Base-by-base conservation (phyloP, 2,797 vertebrate species). In the Tenualosa ilisha region DNA sequence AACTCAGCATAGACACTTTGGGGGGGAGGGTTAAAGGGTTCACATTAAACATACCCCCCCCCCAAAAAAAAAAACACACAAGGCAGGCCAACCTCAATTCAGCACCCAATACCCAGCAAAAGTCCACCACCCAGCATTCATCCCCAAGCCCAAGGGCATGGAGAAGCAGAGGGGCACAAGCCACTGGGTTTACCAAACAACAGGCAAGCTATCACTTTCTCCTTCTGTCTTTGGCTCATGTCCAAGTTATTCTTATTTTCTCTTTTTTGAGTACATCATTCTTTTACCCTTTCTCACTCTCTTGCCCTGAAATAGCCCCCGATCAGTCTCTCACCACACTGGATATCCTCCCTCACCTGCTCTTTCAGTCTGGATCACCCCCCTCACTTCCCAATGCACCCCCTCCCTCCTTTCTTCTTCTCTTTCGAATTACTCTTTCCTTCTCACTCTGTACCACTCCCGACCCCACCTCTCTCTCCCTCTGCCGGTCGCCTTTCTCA, bases 41-140 rank as follows among this genome's bases (percentile, higher is more conserved):
- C 82, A 88, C 89, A 86, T 85, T 86, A 90, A 89, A 90, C 81
- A 84, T 56, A 51, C 83, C 61, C 83, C 86, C 82, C 83, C 84
- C 86, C 85, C 31, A 31, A 31, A 31, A 31, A 31, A 31, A 31
- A n/a, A 59, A 11, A n/a, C 59, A 24, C 63, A 6, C 63, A 65
- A 0, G 22, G 2, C 22, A 24, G 22, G 8, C 59, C 22, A n/a
- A n/a, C 59, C 59, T 22, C n/a, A 63, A 63, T n/a, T 24, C 6
- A 63, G n/a, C 8, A 65, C 63, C 9, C 26, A 13, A 65, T 51
- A 7, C 50, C 50, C 50, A 51, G 50, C 17, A 6, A 56, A 56
- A 56, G 17, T 17, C 54, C 26, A 72, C 2, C 65, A 15, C 65
- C 26, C 26, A 37, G 65, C 1, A 9, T 46, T 40, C 31, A 46